phyloP scores from a whole-genome alignment of 2,113 vertebrate genomes.

The Tricholaema leucomelas region DNA sequence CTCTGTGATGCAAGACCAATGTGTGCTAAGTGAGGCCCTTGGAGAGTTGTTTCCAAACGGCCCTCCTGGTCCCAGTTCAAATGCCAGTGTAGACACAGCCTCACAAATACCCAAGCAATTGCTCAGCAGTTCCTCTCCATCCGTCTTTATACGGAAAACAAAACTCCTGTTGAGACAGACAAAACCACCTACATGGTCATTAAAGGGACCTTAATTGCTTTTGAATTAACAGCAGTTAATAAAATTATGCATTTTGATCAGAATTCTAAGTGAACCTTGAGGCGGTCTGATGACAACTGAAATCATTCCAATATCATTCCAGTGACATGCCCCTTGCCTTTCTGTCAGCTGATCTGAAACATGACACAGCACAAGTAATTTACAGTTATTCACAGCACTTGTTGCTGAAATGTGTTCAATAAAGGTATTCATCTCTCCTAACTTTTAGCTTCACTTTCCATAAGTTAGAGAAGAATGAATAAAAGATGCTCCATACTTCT shows the following conservation, averaged over 20 bases:
- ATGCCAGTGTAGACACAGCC: background rate
- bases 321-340: background rate
- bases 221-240: background rate
- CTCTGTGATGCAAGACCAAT: too few species aligned
- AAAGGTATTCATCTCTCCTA: background rate
- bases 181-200: background rate
- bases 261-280: background rate
- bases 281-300: background rate
- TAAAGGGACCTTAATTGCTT: background rate
- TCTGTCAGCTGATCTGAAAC: background rate
- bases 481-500: background rate
- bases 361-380: background rate
- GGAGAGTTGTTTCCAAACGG: rapidly evolving
- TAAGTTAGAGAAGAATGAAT: background rate
- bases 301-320: background rate
- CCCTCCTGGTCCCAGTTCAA: background rate
- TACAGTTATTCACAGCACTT: background rate
- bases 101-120: rapidly evolving
- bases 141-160: background rate
- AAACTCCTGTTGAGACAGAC: background rate
- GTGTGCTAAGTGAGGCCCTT: rapidly evolving
- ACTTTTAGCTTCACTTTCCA: background rate
- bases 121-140: background rate
- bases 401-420: background rate
- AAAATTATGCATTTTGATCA: background rate